These are phyloP conservation scores for Torymus tubicola DNA, from an alignment of 2,888 invertebrate genomes.

Conservation along the genomic window DNA sequence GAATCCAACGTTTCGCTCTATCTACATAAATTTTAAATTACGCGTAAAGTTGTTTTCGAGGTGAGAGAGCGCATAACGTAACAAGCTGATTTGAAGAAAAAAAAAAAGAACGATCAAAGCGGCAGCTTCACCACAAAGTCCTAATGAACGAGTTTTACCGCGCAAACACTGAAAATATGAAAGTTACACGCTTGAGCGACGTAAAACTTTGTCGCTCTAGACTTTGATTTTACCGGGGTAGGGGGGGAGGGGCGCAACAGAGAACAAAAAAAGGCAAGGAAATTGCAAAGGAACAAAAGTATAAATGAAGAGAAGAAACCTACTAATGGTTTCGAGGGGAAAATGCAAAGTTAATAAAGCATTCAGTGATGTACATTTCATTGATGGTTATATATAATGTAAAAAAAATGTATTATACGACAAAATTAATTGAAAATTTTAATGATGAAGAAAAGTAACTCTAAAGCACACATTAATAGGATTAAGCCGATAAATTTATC, in stretches of 20 bases:
- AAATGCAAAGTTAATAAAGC: not conserved
- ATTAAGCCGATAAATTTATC: too few relatives aligned
- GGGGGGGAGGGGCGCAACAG: too few relatives aligned
- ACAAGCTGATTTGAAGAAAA: conserved; percentile 16
- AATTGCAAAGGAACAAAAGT: conserved; percentile 18
- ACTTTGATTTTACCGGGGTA: conserved; percentile 34
- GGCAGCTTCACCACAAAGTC: conserved; percentile 18
- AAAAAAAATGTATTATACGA: too few relatives aligned
- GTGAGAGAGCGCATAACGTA: conserved; percentile 1
- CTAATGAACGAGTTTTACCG: conserved; percentile 32
- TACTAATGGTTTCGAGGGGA: not conserved
- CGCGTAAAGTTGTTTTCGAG: conserved; percentile 8
- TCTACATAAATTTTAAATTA: conserved; percentile 42
- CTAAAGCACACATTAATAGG: too few relatives aligned
- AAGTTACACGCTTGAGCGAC: conserved; percentile 25
- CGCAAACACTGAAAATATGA: conserved; percentile 26
- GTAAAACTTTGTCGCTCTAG: conserved; percentile 12
- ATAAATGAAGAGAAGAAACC: conserved; percentile 18
- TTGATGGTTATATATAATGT: too few relatives aligned
- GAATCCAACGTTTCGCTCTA: not conserved
- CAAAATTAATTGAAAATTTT: too few relatives aligned
- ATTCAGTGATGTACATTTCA: too few relatives aligned
- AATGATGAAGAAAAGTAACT: too few relatives aligned
- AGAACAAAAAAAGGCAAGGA: not conserved
- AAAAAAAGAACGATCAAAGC: conserved; percentile 27